These are phyloP conservation scores for Eleutherodactylus coqui DNA, from an alignment of 2,797 vertebrate species.

Conservation along the genomic window DNA sequence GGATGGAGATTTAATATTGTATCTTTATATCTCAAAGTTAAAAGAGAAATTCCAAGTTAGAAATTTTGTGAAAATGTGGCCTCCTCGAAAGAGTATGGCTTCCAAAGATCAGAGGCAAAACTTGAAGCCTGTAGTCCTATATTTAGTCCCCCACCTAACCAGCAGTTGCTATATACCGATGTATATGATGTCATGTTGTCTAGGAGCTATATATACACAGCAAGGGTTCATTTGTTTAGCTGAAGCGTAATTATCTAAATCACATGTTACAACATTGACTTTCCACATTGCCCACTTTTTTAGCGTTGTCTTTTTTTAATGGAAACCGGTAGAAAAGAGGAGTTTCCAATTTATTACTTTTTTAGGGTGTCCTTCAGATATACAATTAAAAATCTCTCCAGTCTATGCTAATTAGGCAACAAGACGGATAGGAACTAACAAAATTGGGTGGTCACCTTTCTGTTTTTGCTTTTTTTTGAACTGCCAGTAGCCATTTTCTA, in stretches of 20 bases:
- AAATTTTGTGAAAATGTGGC: background rate
- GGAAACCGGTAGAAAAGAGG: too few species aligned
- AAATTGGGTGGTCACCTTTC: too few species aligned
- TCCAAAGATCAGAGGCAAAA: background rate
- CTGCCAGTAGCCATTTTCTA: too few species aligned
- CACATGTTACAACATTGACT: background rate
- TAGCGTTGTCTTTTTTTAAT: too few species aligned
- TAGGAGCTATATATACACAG: background rate
- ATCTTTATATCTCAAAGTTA: background rate
- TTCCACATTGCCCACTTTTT: background rate
- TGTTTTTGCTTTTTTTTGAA: too few species aligned
- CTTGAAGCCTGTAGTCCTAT: background rate
- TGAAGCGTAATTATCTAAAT: background rate
- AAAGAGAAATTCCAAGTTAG: background rate
- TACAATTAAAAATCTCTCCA: too few species aligned
- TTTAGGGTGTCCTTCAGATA: too few species aligned
- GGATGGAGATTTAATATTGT: too few species aligned
- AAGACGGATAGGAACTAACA: too few species aligned
- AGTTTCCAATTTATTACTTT: too few species aligned
- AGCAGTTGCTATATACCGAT: background rate
- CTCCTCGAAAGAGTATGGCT: background rate
- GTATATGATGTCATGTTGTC: background rate
- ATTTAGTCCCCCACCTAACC: background rate
- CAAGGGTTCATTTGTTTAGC: too few species aligned
- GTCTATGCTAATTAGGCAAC: too few species aligned